Evolutionary conservation across 2,113 vertebrate species (phyloP).

Genomic region (Grallaria varia): DNA sequence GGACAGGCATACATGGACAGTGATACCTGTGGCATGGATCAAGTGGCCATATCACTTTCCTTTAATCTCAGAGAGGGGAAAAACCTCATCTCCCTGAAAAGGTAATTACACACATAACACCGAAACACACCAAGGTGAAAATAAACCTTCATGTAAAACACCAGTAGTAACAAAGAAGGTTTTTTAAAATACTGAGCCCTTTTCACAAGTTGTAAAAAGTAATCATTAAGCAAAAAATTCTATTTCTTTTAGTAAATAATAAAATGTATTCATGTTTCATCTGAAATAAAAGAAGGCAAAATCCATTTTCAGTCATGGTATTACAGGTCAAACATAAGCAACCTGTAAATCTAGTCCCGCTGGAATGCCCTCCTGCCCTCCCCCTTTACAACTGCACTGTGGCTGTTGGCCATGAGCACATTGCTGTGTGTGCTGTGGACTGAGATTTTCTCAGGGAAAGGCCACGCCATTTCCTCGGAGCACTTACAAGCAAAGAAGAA

Average conservation of each 20-base stretch:
- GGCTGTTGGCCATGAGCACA: not conserved
- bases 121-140: not conserved
- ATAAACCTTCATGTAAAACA: not conserved
- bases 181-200: not conserved
- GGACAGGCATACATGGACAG: not conserved
- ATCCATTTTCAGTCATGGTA: not conserved
- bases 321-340: not conserved
- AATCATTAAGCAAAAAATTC: not conserved
- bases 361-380: not conserved
- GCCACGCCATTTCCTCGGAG: slow-evolving; percentile 12
- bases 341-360: not conserved
- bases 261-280: not conserved
- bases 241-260: not conserved
- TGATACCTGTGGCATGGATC: not conserved
- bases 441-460: slow-evolving; percentile 12
- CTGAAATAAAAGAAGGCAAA: not conserved
- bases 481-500: slow-evolving; percentile 8
- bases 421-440: not conserved
- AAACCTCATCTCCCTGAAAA: not conserved
- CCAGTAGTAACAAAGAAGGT: not conserved
- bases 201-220: not conserved
- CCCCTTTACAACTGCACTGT: not conserved
- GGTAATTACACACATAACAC: not conserved
- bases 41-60: not conserved
- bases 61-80: not conserved